Base-by-base conservation (phyloP, 2,888 invertebrate species). In the Caenorhabditis zanzibari region DNA sequence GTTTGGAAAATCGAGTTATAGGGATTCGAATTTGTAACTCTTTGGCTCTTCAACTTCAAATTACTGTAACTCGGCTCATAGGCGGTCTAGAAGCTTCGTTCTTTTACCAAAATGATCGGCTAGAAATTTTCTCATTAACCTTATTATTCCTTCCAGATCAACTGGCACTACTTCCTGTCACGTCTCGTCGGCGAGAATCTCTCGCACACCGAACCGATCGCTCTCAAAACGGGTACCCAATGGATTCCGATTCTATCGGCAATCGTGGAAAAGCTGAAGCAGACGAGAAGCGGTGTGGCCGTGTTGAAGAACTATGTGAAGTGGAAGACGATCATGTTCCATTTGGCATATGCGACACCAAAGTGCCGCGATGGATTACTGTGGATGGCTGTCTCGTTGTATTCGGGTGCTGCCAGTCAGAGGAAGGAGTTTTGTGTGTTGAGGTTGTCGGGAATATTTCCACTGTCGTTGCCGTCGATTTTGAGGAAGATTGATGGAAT, bases 111-210 rank as follows among this genome's bases (percentile, higher is more conserved):
- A n/a, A n/a, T n/a, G n/a, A n/a, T n/a, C n/a, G n/a, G n/a, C n/a
- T n/a, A n/a, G n/a, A n/a, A n/a, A n/a, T n/a, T n/a, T n/a, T n/a
- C n/a, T n/a, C n/a, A n/a, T n/a, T n/a, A n/a, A n/a, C n/a, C n/a
- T n/a, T n/a, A n/a, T n/a, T n/a, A n/a, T n/a, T n/a, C n/a, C n/a
- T n/a, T n/a, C 56, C 75, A 86, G 86, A 77, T 86, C 49, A 82
- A 86, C 63, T 86, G 86, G 86, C 79, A 81, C 56, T 86, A 85
- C 38, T 85, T 86, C 71, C 74, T 86, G 26, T 84, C 85, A 0
- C 68, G 76, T 24, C 73, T 86, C 12, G 75, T 83, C 26, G 76
- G 77, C 12, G 59, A 73, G 16, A 49, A 75, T 22, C 71, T 86
- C n/a, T 64, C 63, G 14, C 54, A 56, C 26, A 52, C 82, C 49